A percentile compares a stretch with the other conserved stretches of the same genome.
Evolutionary conservation across 2,888 invertebrate species (phyloP).

Genomic region (Mystacides longicornis): DNA sequence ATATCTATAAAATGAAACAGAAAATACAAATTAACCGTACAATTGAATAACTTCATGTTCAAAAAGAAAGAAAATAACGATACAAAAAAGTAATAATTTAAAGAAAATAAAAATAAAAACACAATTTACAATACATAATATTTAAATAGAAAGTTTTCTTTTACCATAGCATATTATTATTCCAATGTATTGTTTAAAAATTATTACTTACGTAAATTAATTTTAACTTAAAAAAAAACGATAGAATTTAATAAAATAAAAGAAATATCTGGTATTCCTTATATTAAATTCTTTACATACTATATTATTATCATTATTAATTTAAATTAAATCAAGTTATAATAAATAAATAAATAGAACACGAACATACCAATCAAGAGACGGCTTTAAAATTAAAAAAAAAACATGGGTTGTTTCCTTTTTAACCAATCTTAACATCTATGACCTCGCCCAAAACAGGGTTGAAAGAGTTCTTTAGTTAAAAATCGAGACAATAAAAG

Average conservation of each 20-base stretch:
- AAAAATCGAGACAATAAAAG: no score
- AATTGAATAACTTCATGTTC: conserved; percentile 15
- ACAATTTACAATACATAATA: conserved; percentile 8
- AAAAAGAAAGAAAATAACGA: conserved; percentile 7
- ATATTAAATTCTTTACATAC: background rate
- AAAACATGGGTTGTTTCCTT: no score
- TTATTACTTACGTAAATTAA: conserved; percentile 5
- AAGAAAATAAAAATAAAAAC: conserved; percentile 8
- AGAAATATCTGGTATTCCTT: background rate
- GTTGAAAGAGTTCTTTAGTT: no score
- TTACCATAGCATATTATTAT: background rate
- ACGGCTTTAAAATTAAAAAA: no score
- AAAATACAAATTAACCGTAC: conserved; percentile 17
- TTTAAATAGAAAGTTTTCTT: background rate
- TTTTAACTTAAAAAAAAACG: no score
- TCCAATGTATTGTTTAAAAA: conserved; percentile 11
- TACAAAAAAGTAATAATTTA: background rate
- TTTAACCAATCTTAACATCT: no score
- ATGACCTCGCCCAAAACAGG: no score
- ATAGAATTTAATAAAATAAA: no score
- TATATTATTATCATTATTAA: background rate
- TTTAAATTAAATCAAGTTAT: background rate
- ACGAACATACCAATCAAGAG: no score
- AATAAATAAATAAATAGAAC: background rate
- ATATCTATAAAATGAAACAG: conserved; percentile 6